Evolutionary conservation across 2,888 invertebrate species (phyloP).

Genomic region (Erynnis tages): DNA sequence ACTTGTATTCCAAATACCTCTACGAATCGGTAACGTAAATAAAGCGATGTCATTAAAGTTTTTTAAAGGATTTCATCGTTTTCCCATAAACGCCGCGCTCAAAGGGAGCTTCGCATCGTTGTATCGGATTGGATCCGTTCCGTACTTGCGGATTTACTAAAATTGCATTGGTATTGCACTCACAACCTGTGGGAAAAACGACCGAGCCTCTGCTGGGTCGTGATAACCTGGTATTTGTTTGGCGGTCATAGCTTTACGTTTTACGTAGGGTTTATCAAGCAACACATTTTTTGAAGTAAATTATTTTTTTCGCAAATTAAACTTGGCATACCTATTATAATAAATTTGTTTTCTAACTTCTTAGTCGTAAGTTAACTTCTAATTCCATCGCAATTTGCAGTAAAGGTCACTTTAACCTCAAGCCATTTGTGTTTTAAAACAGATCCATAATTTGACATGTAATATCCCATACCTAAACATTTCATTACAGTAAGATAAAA

Average conservation of each 20-base stretch:
- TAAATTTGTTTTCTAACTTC: too few species aligned
- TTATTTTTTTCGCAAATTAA: too few species aligned
- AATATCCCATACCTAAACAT: background rate
- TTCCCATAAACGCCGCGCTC: conserved; percentile 37
- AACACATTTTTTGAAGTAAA: background rate
- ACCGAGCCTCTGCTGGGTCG: background rate
- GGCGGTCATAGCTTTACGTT: background rate
- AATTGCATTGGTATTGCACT: conserved; percentile 43
- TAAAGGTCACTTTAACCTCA: too few species aligned
- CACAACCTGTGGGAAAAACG: conserved; percentile 14
- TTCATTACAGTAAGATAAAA: conserved; percentile 46
- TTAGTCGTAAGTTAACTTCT: too few species aligned
- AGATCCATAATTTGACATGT: background rate
- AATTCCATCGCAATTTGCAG: too few species aligned
- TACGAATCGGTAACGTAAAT: conserved; percentile 2
- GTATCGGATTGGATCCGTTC: conserved; percentile 50
- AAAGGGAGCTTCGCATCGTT: conserved; percentile 48
- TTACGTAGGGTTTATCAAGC: background rate
- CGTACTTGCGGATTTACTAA: conserved; percentile 58
- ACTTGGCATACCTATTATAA: too few species aligned
- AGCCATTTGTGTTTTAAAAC: too few species aligned
- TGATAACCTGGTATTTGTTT: background rate
- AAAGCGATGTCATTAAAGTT: conserved; percentile 13
- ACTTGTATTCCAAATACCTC: background rate
- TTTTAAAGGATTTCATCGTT: conserved; percentile 20